These are phyloP conservation scores for Ctenopoma kingsleyae DNA, from an alignment of 2,797 vertebrate species.

Conservation along the genomic window DNA sequence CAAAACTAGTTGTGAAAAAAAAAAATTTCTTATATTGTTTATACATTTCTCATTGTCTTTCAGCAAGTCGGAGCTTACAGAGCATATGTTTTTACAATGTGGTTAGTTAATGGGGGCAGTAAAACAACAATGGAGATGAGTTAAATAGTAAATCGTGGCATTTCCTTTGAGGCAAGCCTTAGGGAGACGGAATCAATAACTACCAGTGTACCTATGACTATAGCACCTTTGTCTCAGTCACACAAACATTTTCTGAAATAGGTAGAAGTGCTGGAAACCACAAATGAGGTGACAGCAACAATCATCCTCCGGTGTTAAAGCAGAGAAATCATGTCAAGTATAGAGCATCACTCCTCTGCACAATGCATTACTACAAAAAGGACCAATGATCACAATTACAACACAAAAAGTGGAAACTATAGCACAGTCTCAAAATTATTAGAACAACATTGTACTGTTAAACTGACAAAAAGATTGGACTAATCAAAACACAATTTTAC, in stretches of 20 bases:
- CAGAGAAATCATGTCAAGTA: slow-evolving; percentile 17
- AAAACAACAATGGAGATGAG: slow-evolving; percentile 22
- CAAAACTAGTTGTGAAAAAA: neutral
- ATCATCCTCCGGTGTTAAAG: neutral
- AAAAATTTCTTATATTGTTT: neutral
- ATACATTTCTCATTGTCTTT: neutral
- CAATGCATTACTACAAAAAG: neutral
- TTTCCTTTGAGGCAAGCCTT: slow-evolving; percentile 44
- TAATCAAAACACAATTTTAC: slow-evolving; percentile 29
- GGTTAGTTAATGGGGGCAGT: neutral
- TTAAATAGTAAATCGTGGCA: slow-evolving; percentile 49
- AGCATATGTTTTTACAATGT: neutral
- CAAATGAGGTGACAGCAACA: slow-evolving; percentile 3
- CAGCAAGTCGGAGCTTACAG: neutral
- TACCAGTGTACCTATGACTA: slow-evolving; percentile 44
- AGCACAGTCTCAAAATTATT: neutral
- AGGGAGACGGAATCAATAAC: slow-evolving; percentile 60
- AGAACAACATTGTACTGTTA: slow-evolving; percentile 5
- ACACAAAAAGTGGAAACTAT: neutral
- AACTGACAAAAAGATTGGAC: slow-evolving; percentile 15
- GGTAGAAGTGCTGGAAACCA: slow-evolving; percentile 4
- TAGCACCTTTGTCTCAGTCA: slow-evolving; percentile 26
- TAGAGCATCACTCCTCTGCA: neutral
- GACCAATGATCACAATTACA: neutral
- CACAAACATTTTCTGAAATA: slow-evolving; percentile 35